phyloP scores from a whole-genome alignment of 2,113 vertebrate genomes.

The Oncorhynchus kisutch region DNA sequence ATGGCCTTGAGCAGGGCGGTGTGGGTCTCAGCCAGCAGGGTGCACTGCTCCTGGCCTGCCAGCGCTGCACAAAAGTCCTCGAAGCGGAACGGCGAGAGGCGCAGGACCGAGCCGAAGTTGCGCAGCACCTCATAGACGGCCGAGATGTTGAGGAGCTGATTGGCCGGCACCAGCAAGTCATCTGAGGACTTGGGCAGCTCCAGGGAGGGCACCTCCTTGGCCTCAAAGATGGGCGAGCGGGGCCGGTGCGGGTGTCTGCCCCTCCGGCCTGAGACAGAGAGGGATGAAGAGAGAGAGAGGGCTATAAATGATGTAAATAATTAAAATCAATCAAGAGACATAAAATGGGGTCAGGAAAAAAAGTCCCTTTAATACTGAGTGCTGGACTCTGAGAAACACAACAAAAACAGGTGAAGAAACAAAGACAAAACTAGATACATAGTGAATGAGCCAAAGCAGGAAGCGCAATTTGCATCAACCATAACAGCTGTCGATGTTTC shows the following conservation, averaged over 20 bases:
- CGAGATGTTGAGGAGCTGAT: constrained; percentile 92
- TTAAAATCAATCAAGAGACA: not conserved
- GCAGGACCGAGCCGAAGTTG: constrained; percentile 95
- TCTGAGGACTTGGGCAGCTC: constrained; percentile 96
- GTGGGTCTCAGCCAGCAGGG: constrained; percentile 95
- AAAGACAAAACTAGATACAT: too few relatives aligned
- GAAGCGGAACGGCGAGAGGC: constrained; percentile 95
- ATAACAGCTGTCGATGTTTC: too few relatives aligned
- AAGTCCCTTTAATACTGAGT: too few relatives aligned
- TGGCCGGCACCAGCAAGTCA: constrained; percentile 91
- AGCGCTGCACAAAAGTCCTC: constrained; percentile 97
- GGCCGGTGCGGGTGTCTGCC: constrained; percentile 82
- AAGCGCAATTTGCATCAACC: too few relatives aligned
- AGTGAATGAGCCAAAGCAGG: too few relatives aligned
- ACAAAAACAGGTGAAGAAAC: too few relatives aligned
- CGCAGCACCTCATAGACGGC: constrained; percentile 96
- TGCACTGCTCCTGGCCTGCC: constrained; percentile 96
- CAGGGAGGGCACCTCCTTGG: constrained; percentile 91
- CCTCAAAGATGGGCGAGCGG: constrained; percentile 90
- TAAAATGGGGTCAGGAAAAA: too few relatives aligned
- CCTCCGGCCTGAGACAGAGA: constrained; percentile 77
- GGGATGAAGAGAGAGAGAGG: not conserved
- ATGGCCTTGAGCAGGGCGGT: constrained; percentile 94
- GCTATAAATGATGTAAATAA: not conserved
- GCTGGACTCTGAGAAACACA: too few relatives aligned